These are phyloP conservation scores for Xerus inauris DNA, from an alignment of 2,113 vertebrate genomes.

Conservation along the genomic window DNA sequence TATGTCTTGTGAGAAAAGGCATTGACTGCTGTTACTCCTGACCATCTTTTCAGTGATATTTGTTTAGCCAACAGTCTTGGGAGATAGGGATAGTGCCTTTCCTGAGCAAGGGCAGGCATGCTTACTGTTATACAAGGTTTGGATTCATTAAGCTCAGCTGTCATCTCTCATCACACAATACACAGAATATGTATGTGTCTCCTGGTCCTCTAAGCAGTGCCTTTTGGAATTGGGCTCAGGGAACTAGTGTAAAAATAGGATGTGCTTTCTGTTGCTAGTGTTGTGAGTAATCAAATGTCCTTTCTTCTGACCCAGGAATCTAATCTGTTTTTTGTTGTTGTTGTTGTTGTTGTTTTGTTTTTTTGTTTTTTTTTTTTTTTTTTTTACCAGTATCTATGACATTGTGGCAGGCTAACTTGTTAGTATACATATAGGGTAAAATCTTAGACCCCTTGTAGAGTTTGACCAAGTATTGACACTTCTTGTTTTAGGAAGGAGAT, in stretches of 20 bases:
- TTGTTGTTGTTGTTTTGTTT: too few species aligned
- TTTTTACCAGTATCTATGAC: not conserved
- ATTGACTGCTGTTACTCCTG: not conserved
- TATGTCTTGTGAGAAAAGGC: not conserved
- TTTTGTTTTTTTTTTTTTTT: conserved; percentile 1
- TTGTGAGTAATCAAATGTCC: not conserved
- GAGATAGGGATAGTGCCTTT: not conserved
- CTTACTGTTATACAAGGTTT: not conserved
- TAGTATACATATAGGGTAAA: not conserved
- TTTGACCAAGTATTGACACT: not conserved
- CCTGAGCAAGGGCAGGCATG: not conserved
- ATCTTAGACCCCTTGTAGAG: not conserved
- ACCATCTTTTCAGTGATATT: not conserved
- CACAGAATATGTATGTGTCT: not conserved
- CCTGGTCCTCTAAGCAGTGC: not conserved
- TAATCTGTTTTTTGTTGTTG: too few species aligned
- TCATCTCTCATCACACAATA: not conserved
- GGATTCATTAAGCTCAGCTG: not conserved
- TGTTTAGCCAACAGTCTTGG: not conserved
- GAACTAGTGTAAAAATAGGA: not conserved
- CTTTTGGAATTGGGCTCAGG: not conserved
- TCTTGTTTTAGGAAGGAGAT: not conserved
- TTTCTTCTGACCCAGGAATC: not conserved
- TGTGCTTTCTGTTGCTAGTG: not conserved
- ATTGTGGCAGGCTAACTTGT: not conserved